Evolutionary conservation across 2,113 vertebrate genomes (phyloP), one percentile per base, ranked within the genome.

Genomic region (Taxidea taxus): DNA sequence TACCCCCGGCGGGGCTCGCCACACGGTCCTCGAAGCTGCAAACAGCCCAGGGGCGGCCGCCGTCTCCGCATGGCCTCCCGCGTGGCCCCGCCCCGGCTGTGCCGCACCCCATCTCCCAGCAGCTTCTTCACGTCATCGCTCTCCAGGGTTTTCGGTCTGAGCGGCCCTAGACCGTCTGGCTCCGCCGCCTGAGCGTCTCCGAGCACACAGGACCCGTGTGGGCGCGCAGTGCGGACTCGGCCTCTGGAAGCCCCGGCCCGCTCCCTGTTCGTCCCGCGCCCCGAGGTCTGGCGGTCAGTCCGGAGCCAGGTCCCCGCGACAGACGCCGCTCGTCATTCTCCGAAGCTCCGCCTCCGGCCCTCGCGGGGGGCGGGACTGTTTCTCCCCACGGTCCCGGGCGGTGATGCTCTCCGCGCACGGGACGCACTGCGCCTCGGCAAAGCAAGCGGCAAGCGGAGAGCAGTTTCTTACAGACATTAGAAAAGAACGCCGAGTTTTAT

Each of bases 21-120:
- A n/a, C 7, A 3, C 0, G 16, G 4, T 37, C 66, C 66, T 9
- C 0, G 6, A n/a, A 20, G 66, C 4, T 20, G 64, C 60, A 23
- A 9, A 23, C 16, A 11, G 29, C 9, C 23, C 8, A 58, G 10
- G 54, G 0, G 0, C 10, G 4, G 7, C 23, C 21, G 7, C 2
- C 8, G 4, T 0, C 12, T n/a, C 15, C 0, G 4, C 16, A 4
- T 8, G 51, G 54, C 13, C 60, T 60, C 58, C 58, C 29, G 3
- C 5, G 62, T 3, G 11, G 51, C 25, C 58, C 29, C 58, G 39
- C 74, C 14, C 3, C 3, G 27, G 42, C 72, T 20, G 6, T 4
- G 44, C 1, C 10, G 14, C 16, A 14, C 6, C 31, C 31, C 29
- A 27, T 51, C 51, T 64, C 56, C 31, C 25, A 62, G 15, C 12